Base-by-base conservation (phyloP, 2,113 vertebrate genomes). In the Brevimyrus niger region DNA sequence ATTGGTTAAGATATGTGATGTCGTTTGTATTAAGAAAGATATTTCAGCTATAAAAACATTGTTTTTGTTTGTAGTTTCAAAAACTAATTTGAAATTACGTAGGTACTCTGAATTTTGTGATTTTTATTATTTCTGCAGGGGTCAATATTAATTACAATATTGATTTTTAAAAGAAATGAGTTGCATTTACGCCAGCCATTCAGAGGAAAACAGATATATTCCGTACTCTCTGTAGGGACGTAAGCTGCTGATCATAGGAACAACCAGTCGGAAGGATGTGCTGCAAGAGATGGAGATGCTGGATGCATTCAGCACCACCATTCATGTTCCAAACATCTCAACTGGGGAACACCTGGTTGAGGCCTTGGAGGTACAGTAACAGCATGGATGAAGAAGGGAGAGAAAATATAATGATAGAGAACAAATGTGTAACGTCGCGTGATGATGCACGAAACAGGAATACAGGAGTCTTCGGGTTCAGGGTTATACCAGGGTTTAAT, bases 201-300 rank as follows among this genome's bases (percentile, higher is more conserved):
- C n/a, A 31, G 61, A 84, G 19, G 82, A 11, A 50, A 31, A 23
- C 46, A 7, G 65, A 76, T 53, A 47, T 82, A 15, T n/a, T 31
- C 21, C 38, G 17, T 42, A 15, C n/a, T 3, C 48, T 19, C 88
- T 27, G 0, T 94, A 99, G 98, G 97, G 97, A 10, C 97, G 98
- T 15, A 99, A 99, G 94, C 97, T 99, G 8, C 96, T 99, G 6
- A 99, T 99, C 93, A 98, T 99, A 1, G 98, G 98, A 19, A 99
- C 98, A 92, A 99, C 98, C 21, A 99, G 98, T 94, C 97, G 98
- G 92, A 99, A 99, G 93, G 98, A 99, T 0, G 98, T 99, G 27
- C 96, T 99, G 89, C 98, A 98, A 94, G 98, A 99, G 93, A 99
- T 99, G 98, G 98, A 99, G 91, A 99, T 99, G 98, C 91, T 99